These are phyloP conservation scores for Triplophysa tibetana DNA, from an alignment of 2,113 vertebrate species.

Conservation along the genomic window DNA sequence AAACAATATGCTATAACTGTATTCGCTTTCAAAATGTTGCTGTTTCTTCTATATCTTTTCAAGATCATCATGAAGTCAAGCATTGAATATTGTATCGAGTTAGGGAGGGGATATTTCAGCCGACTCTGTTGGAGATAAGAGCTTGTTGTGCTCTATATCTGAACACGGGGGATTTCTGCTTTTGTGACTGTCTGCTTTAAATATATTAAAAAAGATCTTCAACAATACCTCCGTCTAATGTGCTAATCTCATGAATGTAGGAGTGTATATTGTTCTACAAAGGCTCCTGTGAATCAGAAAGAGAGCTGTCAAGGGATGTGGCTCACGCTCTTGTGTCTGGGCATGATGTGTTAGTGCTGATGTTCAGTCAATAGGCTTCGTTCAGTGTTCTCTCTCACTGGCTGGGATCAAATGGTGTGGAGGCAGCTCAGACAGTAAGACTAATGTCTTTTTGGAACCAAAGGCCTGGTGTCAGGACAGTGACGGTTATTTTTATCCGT, in stretches of 20 bases:
- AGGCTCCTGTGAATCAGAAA: conserved; percentile 32
- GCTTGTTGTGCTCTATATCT: conserved; percentile 18
- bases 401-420: conserved; percentile 35
- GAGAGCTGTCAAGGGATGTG: conserved; percentile 28
- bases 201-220: conserved; percentile 32
- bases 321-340: conserved; percentile 8
- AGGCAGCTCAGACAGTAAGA: conserved; percentile 21
- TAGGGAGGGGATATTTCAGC: neutral
- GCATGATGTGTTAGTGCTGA: neutral
- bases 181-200: conserved; percentile 18
- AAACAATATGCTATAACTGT: neutral
- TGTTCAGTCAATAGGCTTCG: conserved; percentile 40
- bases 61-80: neutral
- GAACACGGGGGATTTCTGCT: conserved; percentile 6
- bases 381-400: conserved; percentile 34
- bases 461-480: conserved; percentile 25
- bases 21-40: conserved; percentile 23
- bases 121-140: conserved; percentile 28
- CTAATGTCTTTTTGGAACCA: conserved; percentile 7
- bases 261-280: conserved; percentile 14
- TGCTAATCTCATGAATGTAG: conserved; percentile 29
- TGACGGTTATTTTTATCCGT: conserved; percentile 1
- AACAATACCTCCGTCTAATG: conserved; percentile 24
- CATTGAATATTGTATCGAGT: conserved; percentile 28
- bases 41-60: neutral